Base-by-base conservation (phyloP, 2,797 vertebrate species). In the Clarias platycephalus region DNA sequence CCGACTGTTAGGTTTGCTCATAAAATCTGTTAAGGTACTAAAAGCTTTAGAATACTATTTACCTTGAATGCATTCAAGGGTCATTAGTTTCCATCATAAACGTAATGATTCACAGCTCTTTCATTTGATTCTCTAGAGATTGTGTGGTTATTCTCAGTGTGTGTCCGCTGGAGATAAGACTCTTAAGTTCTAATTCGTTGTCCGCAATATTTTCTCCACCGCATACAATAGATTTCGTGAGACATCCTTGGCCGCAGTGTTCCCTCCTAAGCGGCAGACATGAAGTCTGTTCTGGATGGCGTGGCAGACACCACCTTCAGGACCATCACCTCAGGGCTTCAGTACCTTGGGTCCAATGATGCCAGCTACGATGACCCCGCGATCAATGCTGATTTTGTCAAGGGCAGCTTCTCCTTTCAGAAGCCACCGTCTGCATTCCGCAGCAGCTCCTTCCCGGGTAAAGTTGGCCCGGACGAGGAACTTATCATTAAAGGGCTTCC, bases 271-370 rank as follows among this genome's bases (percentile, higher is more conserved):
- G 89, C 91, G 90, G 91, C 94, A 96, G 96, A 95, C 94, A 99
- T 99, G 96, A 99, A 98, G 95, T 98, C 98, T 85, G 91, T 98
- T 92, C 94, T 99, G 93, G 97, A 99, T 92, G 98, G 97, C 90
- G 97, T 99, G 92, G 97, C 98, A 63, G 98, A 99, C 87, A 99
- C 97, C 89, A 99, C 98, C 85, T 99, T 99, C 94, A 96, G 97
- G 93, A 99, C 98, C 92, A 99, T 99, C 91, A 99, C 98, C 2
- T 99, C 98, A 85, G 97, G 98, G 90, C 96, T 99, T 84, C 96
- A 98, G 88, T 98, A 96, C 88, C 92, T 97, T 89, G 97, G 97
- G 87, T 96, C 97, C 85, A 99, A 99, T 82, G 96, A 99, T 62
- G 97, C 97, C 86, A 96, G 97, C 91, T 99, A 99, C 84, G 93